Evolutionary conservation across 2,888 invertebrate species (phyloP), one percentile per base, ranked within the genome.

Genomic region (Mythimna loreyi): DNA sequence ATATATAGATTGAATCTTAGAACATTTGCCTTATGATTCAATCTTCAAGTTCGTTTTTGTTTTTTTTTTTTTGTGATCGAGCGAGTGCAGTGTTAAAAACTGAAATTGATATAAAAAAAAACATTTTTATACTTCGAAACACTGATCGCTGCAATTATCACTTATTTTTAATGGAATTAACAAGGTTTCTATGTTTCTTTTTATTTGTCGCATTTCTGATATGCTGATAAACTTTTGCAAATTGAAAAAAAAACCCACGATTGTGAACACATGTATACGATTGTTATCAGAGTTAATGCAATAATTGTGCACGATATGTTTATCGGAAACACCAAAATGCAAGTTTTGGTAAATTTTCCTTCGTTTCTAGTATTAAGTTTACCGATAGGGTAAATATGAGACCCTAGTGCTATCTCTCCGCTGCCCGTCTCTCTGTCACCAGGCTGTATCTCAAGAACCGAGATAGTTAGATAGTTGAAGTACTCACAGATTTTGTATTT

Each of bases 301-400:
- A 33, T 33, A 13, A 30, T n/a, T 55, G 30, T 13, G 21, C 11
- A 11, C 7, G 21, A 33, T 53, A 53, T 33, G 28, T 19, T 19
- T 64, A 72, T 53, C 65, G 19, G 7, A 23, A 53, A 30, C 9
- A 45, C 13, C n/a, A 16, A 43, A 30, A 33, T 40, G 6, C 53
- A 11, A 13, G 6, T 21, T 33, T 33, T 13, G 11, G 33, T 55
- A 7, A 28, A 28, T n/a, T n/a, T n/a, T n/a, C n/a, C n/a, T n/a
- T n/a, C n/a, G n/a, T n/a, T n/a, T n/a, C n/a, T n/a, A n/a, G n/a
- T n/a, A n/a, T n/a, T n/a, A n/a, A n/a, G n/a, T n/a, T n/a, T n/a
- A n/a, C n/a, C n/a, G n/a, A n/a, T n/a, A n/a, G n/a, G n/a, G n/a
- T n/a, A n/a, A n/a, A n/a, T n/a, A n/a, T n/a, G n/a, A n/a, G n/a